Evolutionary conservation across 2,888 invertebrate genomes (phyloP).

Genomic region (Drosophila cyrtoloma): DNA sequence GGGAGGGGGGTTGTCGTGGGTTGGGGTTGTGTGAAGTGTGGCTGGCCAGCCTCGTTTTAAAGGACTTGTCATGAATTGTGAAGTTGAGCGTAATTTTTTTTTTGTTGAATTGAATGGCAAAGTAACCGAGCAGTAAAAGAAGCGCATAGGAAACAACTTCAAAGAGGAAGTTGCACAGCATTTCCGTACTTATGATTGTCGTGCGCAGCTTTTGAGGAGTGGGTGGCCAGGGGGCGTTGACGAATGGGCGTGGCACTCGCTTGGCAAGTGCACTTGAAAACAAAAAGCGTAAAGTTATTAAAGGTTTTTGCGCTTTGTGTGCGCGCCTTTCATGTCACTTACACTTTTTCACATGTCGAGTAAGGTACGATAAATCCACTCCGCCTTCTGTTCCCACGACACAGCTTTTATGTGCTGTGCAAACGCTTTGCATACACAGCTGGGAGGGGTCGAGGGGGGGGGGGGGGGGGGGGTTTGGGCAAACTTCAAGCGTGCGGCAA

Average conservation of each 20-base stretch:
- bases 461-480: not conserved
- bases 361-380: constrained; percentile 4
- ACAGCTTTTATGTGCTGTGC: constrained; percentile 39
- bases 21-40: not conserved
- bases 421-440: constrained; percentile 54
- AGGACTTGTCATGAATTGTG: constrained; percentile 4
- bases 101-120: constrained; percentile 2
- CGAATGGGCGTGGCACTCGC: constrained; percentile 43
- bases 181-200: constrained; percentile 30
- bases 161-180: constrained; percentile 62
- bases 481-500: constrained; percentile 74
- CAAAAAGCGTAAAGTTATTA: constrained; percentile 79
- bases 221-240: not conserved
- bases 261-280: constrained; percentile 75
- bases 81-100: not conserved
- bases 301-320: constrained; percentile 75
- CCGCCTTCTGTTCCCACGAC: not conserved
- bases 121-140: constrained; percentile 18
- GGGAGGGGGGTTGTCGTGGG: not conserved
- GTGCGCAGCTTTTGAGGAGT: not conserved
- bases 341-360: constrained; percentile 64
- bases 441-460: no score
- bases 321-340: constrained; percentile 76
- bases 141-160: constrained; percentile 50
- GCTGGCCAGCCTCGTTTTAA: constrained; percentile 23